Conservation (phyloP, 2,888 invertebrate genomes). For the Acleris holmiana region DNA sequence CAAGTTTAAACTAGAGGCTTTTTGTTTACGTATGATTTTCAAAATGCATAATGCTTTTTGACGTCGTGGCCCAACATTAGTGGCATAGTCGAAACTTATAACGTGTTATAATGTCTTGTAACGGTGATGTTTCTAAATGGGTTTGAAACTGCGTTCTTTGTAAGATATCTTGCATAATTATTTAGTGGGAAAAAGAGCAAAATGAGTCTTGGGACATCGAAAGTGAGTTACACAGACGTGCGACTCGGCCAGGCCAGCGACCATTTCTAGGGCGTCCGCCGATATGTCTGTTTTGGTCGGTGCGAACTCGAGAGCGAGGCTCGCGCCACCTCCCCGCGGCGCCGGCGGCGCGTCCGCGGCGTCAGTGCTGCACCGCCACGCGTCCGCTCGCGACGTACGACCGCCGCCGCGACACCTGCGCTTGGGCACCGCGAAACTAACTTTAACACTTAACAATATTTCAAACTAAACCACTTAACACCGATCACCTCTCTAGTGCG, state of each 20-base stretch:
- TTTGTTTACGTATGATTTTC: too few relatives aligned
- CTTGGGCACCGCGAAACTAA: slow-evolving; percentile 44
- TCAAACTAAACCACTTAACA: not conserved
- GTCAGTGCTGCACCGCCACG: slow-evolving; percentile 49
- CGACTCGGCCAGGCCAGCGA: slow-evolving; percentile 46
- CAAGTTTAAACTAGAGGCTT: too few relatives aligned
- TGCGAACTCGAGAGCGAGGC: slow-evolving; percentile 46
- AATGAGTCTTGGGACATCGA: slow-evolving; percentile 63
- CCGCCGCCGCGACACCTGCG: slow-evolving; percentile 47
- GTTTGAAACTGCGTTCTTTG: too few relatives aligned
- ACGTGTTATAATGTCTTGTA: too few relatives aligned
- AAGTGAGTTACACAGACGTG: slow-evolving; percentile 63
- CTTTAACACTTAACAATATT: slow-evolving; percentile 11
- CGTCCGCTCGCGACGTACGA: slow-evolving; percentile 35
- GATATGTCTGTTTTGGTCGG: slow-evolving; percentile 47
- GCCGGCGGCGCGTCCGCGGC: slow-evolving; percentile 37
- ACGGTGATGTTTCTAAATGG: too few relatives aligned
- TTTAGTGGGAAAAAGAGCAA: slow-evolving; percentile 34
- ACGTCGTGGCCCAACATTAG: too few relatives aligned
- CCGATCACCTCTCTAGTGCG: slow-evolving; percentile 8
- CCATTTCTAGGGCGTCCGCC: slow-evolving; percentile 68
- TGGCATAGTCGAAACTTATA: too few relatives aligned
- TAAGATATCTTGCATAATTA: too few relatives aligned
- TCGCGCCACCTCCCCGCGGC: slow-evolving; percentile 39
- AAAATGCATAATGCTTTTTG: too few relatives aligned